Conservation (phyloP, 35 echinoderm and acorn worm genomes). For the Heliocidaris tuberculata region DNA sequence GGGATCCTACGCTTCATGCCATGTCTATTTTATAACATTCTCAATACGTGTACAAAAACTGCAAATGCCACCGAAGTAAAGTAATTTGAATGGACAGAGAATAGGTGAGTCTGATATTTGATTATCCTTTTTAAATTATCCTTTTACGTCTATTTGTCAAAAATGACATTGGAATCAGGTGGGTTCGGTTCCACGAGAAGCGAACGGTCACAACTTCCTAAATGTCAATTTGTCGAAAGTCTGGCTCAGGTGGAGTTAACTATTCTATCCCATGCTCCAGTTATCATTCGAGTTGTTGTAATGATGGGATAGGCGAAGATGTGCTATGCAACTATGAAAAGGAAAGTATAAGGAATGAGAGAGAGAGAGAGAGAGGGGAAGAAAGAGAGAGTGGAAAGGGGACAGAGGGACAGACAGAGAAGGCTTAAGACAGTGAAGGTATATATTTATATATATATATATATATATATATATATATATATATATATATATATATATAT, state of each 20-base stretch:
- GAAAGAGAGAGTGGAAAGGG: background rate
- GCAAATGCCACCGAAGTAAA: no score
- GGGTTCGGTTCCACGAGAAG: background rate
- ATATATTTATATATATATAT: no score
- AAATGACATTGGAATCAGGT: background rate
- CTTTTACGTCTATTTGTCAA: no score
- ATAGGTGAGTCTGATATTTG: background rate
- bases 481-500: no score
- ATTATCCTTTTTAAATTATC: no score
- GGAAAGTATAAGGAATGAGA: background rate
- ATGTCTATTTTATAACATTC: no score
- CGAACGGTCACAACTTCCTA: constrained; percentile 1
- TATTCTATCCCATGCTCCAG: background rate
- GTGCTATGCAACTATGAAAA: no score
- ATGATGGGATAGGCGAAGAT: background rate
- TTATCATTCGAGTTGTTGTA: background rate
- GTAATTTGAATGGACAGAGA: background rate
- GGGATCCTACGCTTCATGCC: no score
- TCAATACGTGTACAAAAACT: no score
- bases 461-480: no score
- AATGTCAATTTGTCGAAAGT: background rate
- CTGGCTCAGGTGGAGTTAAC: background rate
- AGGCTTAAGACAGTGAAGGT: background rate
- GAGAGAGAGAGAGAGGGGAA: background rate
- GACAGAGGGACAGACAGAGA: background rate